These are phyloP conservation scores for Eretmocerus hayati DNA, from an alignment of 2,888 invertebrate genomes.

Conservation along the genomic window DNA sequence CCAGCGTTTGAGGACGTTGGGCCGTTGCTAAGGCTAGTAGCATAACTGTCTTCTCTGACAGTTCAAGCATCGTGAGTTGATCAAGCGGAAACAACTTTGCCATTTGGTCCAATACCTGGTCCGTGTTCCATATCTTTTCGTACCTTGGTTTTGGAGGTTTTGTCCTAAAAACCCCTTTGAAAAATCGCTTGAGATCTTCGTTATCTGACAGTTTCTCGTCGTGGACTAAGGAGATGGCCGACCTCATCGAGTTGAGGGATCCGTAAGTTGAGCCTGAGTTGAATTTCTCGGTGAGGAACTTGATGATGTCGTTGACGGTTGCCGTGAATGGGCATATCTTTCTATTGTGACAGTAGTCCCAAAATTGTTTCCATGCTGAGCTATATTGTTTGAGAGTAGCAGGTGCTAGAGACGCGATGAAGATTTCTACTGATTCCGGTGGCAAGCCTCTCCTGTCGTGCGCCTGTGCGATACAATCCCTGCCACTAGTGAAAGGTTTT, in stretches of 20 bases:
- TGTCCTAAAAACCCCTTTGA: conserved; percentile 3
- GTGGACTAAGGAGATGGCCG: not conserved
- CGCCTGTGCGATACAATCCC: not conserved
- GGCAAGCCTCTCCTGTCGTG: not conserved
- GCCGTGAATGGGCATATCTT: not conserved
- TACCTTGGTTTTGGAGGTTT: conserved; percentile 5
- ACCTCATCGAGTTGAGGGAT: not conserved
- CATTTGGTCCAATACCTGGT: conserved; percentile 3
- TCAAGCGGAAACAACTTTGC: not conserved
- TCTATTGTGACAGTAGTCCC: not conserved
- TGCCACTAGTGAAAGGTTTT: not conserved
- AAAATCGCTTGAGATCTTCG: not conserved
- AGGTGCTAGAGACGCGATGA: conserved; percentile 3
- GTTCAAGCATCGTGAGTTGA: not conserved
- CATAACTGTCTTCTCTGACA: conserved; percentile 1
- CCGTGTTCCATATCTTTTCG: conserved; percentile 7
- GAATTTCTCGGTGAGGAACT: conserved; percentile 4
- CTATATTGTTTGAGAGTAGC: conserved; percentile 14
- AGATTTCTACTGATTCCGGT: not conserved
- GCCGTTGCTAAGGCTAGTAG: not conserved
- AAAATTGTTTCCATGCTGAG: conserved; percentile 11
- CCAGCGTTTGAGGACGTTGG: not conserved
- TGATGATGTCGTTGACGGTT: not conserved
- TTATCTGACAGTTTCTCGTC: not conserved
- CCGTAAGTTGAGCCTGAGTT: conserved; percentile 1